phyloP scores from a whole-genome alignment of 2,797 vertebrate species.

The Sebastes taczanowskii region DNA sequence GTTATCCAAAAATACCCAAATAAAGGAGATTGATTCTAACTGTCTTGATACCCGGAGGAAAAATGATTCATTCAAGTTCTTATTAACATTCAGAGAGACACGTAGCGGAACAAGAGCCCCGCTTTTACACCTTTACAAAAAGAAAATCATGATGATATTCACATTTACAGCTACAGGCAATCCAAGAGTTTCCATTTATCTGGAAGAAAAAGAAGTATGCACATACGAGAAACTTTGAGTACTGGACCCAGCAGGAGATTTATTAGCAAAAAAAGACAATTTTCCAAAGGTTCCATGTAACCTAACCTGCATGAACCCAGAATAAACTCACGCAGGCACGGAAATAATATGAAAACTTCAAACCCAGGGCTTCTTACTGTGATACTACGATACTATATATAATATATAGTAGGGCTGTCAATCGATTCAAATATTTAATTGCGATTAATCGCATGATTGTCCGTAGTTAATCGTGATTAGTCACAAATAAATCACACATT shows the following conservation, averaged over 20 bases:
- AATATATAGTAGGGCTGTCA: too few species aligned
- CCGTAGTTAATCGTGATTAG: fast-evolving
- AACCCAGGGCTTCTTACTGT: too few species aligned
- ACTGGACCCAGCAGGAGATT: background rate
- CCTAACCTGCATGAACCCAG: background rate
- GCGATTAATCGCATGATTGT: too few species aligned
- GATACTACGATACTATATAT: too few species aligned
- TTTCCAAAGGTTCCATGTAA: background rate
- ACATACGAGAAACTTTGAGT: background rate
- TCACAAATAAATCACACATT: too few species aligned
- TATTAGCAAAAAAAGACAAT: background rate
- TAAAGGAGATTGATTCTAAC: background rate
- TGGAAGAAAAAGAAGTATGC: too few species aligned
- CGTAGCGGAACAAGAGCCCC: background rate
- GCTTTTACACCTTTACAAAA: background rate
- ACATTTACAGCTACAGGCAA: background rate
- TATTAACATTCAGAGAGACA: background rate
- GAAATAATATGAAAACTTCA: background rate
- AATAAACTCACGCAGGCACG: background rate
- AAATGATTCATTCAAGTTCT: background rate
- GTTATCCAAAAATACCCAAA: background rate
- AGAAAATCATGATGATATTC: background rate
- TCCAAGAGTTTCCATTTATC: background rate
- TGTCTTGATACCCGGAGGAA: background rate
- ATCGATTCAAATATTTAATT: too few species aligned